Evolutionary conservation across 1,140 invertebrate genomes (phyloP).

Genomic region (Coenobita brevimanus): DNA sequence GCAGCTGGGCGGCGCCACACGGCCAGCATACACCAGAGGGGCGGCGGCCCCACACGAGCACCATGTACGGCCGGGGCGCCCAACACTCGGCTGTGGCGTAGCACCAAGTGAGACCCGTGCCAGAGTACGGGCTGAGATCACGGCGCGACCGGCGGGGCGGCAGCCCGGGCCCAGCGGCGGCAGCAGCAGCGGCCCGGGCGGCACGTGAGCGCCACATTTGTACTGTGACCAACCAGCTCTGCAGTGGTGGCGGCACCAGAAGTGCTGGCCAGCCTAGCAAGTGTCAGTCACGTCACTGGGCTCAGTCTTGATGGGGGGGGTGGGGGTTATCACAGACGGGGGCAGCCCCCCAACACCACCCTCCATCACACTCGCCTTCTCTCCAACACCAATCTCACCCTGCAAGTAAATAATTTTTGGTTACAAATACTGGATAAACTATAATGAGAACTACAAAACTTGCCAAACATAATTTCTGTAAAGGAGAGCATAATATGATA

Average conservation of each 20-base stretch:
- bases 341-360: constrained; percentile 31
- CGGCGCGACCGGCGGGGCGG: constrained; percentile 52
- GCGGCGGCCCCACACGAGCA: constrained; percentile 52
- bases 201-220: constrained; percentile 42
- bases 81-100: constrained; percentile 65
- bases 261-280: constrained; percentile 51
- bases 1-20: constrained; percentile 53
- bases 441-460: no score
- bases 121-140: constrained; percentile 65
- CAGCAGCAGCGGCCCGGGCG: constrained; percentile 61
- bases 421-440: no score
- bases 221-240: constrained; percentile 59
- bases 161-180: constrained; percentile 50
- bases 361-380: constrained; percentile 52
- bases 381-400: constrained; percentile 36
- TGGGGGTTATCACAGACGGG: constrained; percentile 62
- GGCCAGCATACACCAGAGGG: constrained; percentile 53
- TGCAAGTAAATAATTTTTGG: constrained; percentile 3
- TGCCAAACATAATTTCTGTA: no score
- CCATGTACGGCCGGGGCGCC: constrained; percentile 61
- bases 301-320: constrained; percentile 58
- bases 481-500: no score
- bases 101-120: constrained; percentile 66
- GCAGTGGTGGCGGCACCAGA: constrained; percentile 56
- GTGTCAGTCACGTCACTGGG: constrained; percentile 55